Conservation (phyloP, 1,140 invertebrate genomes). For the Vanessa tameamea region DNA sequence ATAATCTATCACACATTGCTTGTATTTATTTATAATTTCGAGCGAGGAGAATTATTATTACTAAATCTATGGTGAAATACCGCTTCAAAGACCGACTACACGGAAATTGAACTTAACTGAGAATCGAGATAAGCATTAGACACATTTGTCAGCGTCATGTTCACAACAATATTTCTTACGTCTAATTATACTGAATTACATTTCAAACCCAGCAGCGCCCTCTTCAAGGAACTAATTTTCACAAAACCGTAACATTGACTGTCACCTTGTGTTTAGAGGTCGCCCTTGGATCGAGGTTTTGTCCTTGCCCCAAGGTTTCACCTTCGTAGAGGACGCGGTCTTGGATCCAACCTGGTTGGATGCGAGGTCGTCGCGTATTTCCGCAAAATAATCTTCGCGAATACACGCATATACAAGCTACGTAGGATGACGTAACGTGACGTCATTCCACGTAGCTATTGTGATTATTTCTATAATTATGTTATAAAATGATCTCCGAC, state of each 20-base stretch:
- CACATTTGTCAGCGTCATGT: background rate
- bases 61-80: too few species aligned
- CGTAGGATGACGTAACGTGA: constrained; percentile 16
- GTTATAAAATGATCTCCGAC: too few species aligned
- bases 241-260: background rate
- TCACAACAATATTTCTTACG: background rate
- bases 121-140: too few species aligned
- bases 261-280: constrained; percentile 6
- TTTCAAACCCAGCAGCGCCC: background rate
- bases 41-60: too few species aligned
- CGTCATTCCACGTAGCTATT: background rate
- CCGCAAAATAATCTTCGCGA: constrained; percentile 20
- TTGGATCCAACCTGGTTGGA: constrained; percentile 34
- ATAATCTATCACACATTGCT: too few species aligned
- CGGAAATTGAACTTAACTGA: too few species aligned
- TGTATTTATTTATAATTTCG: too few species aligned
- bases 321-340: constrained; percentile 30
- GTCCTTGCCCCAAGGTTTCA: constrained; percentile 13
- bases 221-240: background rate
- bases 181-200: background rate
- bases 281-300: constrained; percentile 1
- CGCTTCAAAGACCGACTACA: too few species aligned
- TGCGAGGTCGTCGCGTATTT: constrained; percentile 37
- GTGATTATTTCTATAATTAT: constrained; percentile 2
- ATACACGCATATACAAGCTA: constrained; percentile 11